Percentiles rank a stretch among this genome's conserved stretches.
Conservation (phyloP, 2,113 vertebrate species). For the Emberiza fucata region DNA sequence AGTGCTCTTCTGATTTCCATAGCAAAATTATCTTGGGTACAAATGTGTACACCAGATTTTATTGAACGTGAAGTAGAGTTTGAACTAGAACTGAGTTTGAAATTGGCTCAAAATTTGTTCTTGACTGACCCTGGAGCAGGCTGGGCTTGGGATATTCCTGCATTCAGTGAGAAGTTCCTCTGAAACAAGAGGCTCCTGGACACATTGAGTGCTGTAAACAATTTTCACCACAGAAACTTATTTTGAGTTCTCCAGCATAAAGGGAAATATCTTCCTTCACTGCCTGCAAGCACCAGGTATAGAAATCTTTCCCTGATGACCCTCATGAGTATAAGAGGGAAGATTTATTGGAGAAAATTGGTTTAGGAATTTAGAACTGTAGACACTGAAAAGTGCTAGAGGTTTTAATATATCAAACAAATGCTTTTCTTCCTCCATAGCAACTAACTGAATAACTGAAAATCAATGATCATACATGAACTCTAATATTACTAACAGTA, state of each 20-base stretch:
- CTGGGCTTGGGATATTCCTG: not conserved
- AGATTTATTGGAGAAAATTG: not conserved
- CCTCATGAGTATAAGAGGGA: not conserved
- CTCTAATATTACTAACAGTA: not conserved
- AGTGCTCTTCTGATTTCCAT: not conserved
- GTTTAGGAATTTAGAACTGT: not conserved
- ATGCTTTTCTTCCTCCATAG: not conserved
- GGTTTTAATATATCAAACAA: not conserved
- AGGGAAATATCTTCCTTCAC: not conserved
- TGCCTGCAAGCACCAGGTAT: not conserved
- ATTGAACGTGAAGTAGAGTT: not conserved
- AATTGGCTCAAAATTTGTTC: not conserved
- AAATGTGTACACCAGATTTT: not conserved
- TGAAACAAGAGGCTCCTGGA: not conserved
- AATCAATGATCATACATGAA: not conserved
- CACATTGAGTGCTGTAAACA: not conserved
- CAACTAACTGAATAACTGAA: not conserved
- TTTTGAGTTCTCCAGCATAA: not conserved
- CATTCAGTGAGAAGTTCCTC: not conserved
- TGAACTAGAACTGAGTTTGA: not conserved
- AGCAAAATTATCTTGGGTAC: not conserved
- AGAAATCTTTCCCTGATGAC: not conserved
- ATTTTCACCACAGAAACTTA: not conserved
- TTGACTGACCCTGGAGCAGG: not conserved
- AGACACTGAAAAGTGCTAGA: not conserved